A percentile compares a stretch with the other conserved stretches of the same genome.
These are phyloP conservation scores for Fragum whitleyi DNA, from an alignment of 2,888 invertebrate genomes.

Conservation along the genomic window DNA sequence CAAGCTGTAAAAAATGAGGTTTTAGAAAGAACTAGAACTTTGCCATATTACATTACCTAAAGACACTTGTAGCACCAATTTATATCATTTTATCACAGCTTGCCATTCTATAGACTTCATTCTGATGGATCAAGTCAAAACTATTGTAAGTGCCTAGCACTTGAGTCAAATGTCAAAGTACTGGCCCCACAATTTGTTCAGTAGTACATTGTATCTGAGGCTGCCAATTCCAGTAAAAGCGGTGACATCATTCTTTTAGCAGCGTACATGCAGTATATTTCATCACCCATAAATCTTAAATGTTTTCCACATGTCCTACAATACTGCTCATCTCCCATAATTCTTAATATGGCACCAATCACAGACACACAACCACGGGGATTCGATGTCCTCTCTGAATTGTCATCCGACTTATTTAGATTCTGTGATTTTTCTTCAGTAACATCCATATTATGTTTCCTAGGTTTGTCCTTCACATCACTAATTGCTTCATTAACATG, in stretches of 20 bases:
- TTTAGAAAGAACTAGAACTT: no score
- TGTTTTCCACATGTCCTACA: slow-evolving; percentile 70
- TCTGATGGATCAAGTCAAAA: no score
- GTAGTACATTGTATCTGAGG: not conserved
- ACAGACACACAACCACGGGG: slow-evolving; percentile 19
- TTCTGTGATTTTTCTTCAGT: not conserved
- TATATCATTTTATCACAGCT: no score
- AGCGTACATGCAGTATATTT: slow-evolving; percentile 46
- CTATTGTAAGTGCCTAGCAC: no score
- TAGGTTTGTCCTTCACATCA: not conserved
- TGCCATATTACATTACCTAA: no score
- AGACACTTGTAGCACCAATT: no score
- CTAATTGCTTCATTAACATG: not conserved
- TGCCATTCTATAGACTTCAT: no score
- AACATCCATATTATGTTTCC: not conserved
- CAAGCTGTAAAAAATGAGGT: no score
- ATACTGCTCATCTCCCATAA: slow-evolving; percentile 71
- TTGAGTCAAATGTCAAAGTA: no score
- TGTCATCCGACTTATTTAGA: not conserved
- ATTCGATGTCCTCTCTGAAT: not conserved
- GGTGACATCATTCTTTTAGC: not conserved
- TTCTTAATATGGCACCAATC: slow-evolving; percentile 70
- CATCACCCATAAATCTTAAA: slow-evolving; percentile 72
- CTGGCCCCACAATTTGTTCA: not conserved
- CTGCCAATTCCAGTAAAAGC: not conserved